Conservation (phyloP, 2,888 invertebrate genomes). For the Brachyptera risi region DNA sequence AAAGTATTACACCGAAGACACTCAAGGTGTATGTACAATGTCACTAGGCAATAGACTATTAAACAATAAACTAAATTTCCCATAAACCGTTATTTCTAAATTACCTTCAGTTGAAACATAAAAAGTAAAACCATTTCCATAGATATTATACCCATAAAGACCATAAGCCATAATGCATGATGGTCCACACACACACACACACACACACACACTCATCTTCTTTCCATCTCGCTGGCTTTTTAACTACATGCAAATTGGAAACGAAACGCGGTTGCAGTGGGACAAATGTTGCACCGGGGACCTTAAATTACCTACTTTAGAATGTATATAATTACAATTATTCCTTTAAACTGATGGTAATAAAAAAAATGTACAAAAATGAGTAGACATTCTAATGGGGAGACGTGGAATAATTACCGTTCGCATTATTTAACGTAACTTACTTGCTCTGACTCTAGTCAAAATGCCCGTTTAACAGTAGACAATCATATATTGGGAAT, state of each 20-base stretch:
- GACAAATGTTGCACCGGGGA: slow-evolving; percentile 23
- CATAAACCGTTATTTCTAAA: neutral
- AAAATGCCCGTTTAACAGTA: no score
- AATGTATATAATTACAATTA: slow-evolving; percentile 8
- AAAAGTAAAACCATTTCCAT: slow-evolving; percentile 31
- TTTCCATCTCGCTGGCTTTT: slow-evolving; percentile 24
- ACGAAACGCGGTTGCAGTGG: slow-evolving; percentile 17
- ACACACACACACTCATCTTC: neutral
- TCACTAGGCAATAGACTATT: slow-evolving; percentile 8
- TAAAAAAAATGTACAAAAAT: neutral
- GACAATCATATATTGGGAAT: no score
- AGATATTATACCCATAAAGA: slow-evolving; percentile 31
- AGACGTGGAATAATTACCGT: no score
- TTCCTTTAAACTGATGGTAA: neutral
- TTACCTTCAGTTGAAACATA: neutral
- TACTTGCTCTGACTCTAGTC: no score
- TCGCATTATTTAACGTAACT: no score
- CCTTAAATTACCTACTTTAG: slow-evolving; percentile 30
- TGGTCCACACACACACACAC: neutral
- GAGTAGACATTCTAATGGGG: no score
- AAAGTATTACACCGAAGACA: no score
- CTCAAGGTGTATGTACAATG: neutral
- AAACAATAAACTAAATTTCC: slow-evolving; percentile 20
- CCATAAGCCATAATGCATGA: neutral
- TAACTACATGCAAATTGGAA: slow-evolving; percentile 31